Conservation (phyloP, 2,888 invertebrate species). For the Spicauda simplicius region DNA sequence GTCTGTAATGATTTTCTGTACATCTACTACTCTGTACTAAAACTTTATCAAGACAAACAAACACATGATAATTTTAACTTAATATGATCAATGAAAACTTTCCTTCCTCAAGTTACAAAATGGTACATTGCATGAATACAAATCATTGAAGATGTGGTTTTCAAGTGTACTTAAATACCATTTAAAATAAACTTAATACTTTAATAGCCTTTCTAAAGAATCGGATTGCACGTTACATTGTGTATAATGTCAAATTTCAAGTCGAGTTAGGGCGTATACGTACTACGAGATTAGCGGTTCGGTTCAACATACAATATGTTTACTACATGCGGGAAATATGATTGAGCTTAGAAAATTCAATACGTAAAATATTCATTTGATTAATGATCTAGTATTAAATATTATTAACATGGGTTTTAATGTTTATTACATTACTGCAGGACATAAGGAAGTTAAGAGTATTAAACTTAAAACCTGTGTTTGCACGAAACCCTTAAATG, state of each 20-base stretch:
- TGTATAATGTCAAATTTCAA: neutral
- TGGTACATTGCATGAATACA: neutral
- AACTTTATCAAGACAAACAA: neutral
- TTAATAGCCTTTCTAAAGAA: neutral
- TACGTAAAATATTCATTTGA: no score
- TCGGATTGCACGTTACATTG: neutral
- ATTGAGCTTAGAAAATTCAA: no score
- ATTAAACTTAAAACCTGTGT: neutral
- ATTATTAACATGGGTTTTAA: neutral
- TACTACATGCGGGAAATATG: no score
- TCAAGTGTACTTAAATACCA: neutral
- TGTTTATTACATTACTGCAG: neutral
- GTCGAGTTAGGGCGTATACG: neutral
- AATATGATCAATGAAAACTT: neutral
- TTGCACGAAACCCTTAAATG: neutral
- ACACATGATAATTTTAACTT: neutral
- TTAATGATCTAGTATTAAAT: neutral
- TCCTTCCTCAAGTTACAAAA: neutral
- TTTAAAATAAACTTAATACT: neutral
- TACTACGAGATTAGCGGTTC: neutral
- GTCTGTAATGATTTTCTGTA: neutral
- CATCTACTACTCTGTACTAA: no score
- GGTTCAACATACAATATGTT: neutral
- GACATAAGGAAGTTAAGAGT: neutral
- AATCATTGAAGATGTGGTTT: neutral